Evolutionary conservation across 2,113 vertebrate genomes (phyloP).

Genomic region (Petromus typicus): DNA sequence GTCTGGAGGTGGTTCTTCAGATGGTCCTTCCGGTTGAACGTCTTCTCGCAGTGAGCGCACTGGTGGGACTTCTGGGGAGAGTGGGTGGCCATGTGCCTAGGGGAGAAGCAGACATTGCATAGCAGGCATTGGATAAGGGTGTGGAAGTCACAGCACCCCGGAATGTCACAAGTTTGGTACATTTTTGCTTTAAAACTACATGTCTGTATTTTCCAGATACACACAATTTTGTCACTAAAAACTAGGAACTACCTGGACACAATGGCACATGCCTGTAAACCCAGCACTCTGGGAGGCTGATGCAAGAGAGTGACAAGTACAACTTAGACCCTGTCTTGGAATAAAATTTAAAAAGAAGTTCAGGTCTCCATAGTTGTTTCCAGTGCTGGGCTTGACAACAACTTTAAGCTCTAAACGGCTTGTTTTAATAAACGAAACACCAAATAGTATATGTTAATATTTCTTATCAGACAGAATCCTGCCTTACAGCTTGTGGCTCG

Average conservation of each 20-base stretch:
- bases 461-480: background rate
- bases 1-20: conserved; percentile 90
- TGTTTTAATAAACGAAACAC: background rate
- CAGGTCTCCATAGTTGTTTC: background rate
- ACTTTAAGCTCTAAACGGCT: background rate
- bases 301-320: background rate
- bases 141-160: background rate
- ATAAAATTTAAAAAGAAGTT: background rate
- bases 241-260: too few relatives aligned
- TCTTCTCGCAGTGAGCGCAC: conserved; percentile 87
- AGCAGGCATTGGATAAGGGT: background rate
- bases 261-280: background rate
- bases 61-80: conserved; percentile 87
- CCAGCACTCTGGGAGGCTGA: background rate
- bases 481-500: background rate
- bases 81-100: conserved; percentile 88
- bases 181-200: conserved; percentile 1
- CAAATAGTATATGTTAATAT: background rate
- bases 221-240: background rate
- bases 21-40: conserved; percentile 89
- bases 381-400: background rate
- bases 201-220: background rate
- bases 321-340: background rate
- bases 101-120: background rate
- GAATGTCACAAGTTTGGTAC: background rate